Conservation (phyloP, 2,888 invertebrate species). For the Chrysomela aeneicollis region DNA sequence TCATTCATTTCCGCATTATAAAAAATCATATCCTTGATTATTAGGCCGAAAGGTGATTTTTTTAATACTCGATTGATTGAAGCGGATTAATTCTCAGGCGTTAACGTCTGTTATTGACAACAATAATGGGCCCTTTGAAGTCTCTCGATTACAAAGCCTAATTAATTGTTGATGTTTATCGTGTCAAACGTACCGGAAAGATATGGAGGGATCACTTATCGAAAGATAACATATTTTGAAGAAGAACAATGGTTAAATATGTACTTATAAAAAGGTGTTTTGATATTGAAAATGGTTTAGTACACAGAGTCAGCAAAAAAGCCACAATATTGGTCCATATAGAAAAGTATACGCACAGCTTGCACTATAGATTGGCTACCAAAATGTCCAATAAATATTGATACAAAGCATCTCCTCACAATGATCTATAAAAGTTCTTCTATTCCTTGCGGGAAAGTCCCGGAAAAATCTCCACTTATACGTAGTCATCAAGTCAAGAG, state of each 20-base stretch:
- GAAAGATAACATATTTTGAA: too few species aligned
- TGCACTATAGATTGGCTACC: too few species aligned
- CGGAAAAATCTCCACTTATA: slow-evolving; percentile 6
- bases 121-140: background rate
- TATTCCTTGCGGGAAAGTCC: background rate
- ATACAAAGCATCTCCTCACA: background rate
- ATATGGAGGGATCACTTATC: background rate
- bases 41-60: too few species aligned
- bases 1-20: too few species aligned
- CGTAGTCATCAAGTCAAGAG: slow-evolving; percentile 12
- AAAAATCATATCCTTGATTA: too few species aligned
- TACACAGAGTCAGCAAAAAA: too few species aligned
- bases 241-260: too few species aligned
- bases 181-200: background rate
- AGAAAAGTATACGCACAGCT: too few species aligned
- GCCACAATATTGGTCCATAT: too few species aligned
- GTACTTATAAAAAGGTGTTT: too few species aligned
- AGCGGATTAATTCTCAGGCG: background rate
- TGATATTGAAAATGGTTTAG: too few species aligned
- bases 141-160: background rate
- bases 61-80: background rate
- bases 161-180: background rate
- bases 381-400: background rate
- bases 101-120: background rate
- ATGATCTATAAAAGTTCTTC: background rate